Conservation (phyloP, 2,888 invertebrate species). For the Capitulum mitella region DNA sequence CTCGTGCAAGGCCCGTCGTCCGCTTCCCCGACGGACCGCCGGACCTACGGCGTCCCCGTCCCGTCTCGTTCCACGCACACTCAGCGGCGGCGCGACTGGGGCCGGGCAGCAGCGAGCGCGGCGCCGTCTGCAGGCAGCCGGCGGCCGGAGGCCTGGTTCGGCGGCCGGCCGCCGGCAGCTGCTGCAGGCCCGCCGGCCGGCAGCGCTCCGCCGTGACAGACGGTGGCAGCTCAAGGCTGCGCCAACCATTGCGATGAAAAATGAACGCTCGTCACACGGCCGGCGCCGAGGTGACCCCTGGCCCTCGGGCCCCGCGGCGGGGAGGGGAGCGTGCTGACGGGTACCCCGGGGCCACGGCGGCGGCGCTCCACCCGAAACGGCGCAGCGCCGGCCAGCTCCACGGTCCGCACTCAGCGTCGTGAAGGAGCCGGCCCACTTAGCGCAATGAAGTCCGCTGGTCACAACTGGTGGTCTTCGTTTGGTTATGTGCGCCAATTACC, state of each 20-base stretch:
- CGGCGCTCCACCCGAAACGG: background rate
- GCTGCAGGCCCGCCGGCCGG: background rate
- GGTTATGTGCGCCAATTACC: too few relatives aligned
- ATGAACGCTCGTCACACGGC: background rate
- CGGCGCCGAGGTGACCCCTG: background rate
- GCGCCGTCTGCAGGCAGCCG: background rate
- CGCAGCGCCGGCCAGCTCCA: background rate
- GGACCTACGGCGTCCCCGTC: too few relatives aligned
- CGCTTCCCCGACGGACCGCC: too few relatives aligned
- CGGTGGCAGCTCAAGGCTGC: conserved; percentile 19
- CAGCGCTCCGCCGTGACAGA: background rate
- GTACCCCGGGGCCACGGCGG: background rate
- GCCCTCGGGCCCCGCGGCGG: background rate
- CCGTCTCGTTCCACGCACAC: too few relatives aligned
- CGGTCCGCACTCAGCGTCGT: too few relatives aligned
- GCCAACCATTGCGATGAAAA: background rate
- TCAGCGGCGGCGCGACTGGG: too few relatives aligned
- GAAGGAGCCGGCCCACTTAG: too few relatives aligned
- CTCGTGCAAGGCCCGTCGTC: too few relatives aligned
- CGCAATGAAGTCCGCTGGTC: too few relatives aligned
- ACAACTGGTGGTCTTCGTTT: too few relatives aligned
- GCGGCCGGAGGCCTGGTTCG: too few relatives aligned
- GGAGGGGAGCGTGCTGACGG: background rate
- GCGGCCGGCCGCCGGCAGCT: background rate
- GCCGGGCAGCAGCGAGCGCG: too few relatives aligned